Evolutionary conservation across 2,888 invertebrate species (phyloP).

Genomic region (Mylabris sibirica): DNA sequence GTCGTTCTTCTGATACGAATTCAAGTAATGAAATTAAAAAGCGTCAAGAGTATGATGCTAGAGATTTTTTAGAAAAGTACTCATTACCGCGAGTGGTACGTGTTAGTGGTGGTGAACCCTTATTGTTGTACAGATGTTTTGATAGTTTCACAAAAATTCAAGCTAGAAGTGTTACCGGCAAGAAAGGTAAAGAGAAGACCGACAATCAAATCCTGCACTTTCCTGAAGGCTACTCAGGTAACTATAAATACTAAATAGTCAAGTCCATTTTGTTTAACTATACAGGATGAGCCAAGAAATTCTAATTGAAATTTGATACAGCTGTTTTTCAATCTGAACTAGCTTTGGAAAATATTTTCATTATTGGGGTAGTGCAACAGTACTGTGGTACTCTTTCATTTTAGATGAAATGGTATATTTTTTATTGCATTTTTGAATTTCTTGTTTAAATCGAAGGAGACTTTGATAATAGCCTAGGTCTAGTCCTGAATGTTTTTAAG

Average conservation of each 20-base stretch:
- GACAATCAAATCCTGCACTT: slow-evolving; percentile 69
- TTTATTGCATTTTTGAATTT: no score
- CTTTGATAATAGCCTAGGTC: no score
- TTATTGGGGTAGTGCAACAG: no score
- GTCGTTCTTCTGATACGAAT: slow-evolving; percentile 41
- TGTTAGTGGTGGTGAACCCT: slow-evolving; percentile 67
- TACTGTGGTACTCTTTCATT: no score
- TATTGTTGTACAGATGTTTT: slow-evolving; percentile 70
- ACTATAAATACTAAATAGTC: slow-evolving; percentile 58
- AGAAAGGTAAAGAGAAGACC: slow-evolving; percentile 64
- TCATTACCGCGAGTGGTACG: slow-evolving; percentile 69
- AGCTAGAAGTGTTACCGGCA: slow-evolving; percentile 67
- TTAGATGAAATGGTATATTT: no score
- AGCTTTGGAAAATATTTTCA: no score
- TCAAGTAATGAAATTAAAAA: slow-evolving; percentile 49
- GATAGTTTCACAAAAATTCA: slow-evolving; percentile 71
- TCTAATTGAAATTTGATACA: no score
- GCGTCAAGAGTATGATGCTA: slow-evolving; percentile 54
- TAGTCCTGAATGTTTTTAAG: no score
- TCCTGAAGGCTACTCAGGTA: slow-evolving; percentile 73
- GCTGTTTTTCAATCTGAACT: no score
- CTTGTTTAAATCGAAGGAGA: no score
- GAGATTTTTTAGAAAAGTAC: slow-evolving; percentile 70
- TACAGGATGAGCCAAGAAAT: no score
- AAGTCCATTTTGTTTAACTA: no score